Conservation (phyloP, 1,140 invertebrate species). For the Leptinotarsa texana region DNA sequence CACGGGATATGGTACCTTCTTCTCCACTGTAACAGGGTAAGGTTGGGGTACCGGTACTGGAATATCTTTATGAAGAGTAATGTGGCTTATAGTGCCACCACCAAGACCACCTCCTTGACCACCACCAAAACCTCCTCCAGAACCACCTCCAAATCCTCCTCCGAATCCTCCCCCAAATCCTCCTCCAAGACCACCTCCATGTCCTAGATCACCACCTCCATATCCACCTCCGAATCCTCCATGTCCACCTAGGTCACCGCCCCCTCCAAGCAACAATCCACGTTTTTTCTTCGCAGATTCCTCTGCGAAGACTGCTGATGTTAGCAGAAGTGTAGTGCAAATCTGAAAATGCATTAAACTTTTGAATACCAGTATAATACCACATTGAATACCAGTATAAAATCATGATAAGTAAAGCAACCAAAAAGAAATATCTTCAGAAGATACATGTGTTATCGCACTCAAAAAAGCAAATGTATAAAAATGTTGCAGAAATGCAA, state of each 20-base stretch:
- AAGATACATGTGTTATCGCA: no score
- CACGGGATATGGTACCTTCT: constrained; percentile 47
- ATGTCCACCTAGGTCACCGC: constrained; percentile 30
- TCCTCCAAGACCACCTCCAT: constrained; percentile 22
- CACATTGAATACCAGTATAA: no score
- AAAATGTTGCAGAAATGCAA: no score
- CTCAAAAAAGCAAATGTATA: no score
- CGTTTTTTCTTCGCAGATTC: constrained; percentile 31
- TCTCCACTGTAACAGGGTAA: constrained; percentile 52
- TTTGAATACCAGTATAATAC: no score
- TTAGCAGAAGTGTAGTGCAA: constrained; percentile 39
- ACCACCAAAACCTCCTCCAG: constrained; percentile 24
- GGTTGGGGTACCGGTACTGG: constrained; percentile 51
- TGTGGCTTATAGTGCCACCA: constrained; percentile 43
- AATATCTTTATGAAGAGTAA: constrained; percentile 45
- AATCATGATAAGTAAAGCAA: no score
- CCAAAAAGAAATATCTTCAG: no score
- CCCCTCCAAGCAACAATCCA: constrained; percentile 29
- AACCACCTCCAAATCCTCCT: constrained; percentile 22
- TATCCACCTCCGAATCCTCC: constrained; percentile 26
- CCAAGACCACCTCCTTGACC: constrained; percentile 23
- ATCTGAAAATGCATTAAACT: constrained; percentile 25
- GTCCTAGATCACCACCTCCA: constrained; percentile 14
- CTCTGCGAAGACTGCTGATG: constrained; percentile 32
- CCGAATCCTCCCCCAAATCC: constrained; percentile 26